These are phyloP conservation scores for Phortica variegata DNA, from an alignment of 1,140 invertebrate species.

Conservation along the genomic window DNA sequence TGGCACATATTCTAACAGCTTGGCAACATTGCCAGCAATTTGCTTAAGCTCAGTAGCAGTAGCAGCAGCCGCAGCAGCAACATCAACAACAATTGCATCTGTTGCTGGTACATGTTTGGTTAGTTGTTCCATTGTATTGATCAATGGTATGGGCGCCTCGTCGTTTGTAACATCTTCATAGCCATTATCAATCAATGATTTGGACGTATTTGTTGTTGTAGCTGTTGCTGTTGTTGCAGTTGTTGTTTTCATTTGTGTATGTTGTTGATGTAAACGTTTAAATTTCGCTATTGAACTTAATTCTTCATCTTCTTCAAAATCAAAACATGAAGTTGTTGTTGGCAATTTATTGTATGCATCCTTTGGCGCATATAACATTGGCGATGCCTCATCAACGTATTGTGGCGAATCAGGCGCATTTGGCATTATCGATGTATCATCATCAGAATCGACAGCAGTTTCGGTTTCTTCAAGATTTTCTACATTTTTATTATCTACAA, in stretches of 20 bases:
- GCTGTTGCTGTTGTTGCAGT: neutral
- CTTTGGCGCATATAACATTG: constrained; percentile 1
- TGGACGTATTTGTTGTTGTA: constrained; percentile 2
- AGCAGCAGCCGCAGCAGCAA: too few species aligned
- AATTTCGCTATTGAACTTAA: neutral
- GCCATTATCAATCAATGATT: constrained; percentile 13
- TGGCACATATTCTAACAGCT: neutral
- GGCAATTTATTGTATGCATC: too few species aligned
- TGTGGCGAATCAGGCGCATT: neutral
- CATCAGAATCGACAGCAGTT: too few species aligned
- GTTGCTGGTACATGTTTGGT: constrained; percentile 1
- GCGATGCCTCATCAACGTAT: too few species aligned
- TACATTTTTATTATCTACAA: too few species aligned
- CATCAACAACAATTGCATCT: neutral
- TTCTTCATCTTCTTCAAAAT: constrained; percentile 38
- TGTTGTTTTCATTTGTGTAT: constrained; percentile 8
- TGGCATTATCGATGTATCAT: neutral
- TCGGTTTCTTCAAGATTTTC: too few species aligned
- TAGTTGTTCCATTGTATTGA: too few species aligned
- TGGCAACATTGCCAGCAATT: neutral
- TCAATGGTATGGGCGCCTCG: too few species aligned
- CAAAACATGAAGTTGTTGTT: constrained; percentile 31
- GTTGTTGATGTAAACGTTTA: neutral
- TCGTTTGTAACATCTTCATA: neutral
- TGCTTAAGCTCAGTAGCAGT: neutral